phyloP scores from a whole-genome alignment of 2,797 vertebrate genomes.

The Acomys russatus region DNA sequence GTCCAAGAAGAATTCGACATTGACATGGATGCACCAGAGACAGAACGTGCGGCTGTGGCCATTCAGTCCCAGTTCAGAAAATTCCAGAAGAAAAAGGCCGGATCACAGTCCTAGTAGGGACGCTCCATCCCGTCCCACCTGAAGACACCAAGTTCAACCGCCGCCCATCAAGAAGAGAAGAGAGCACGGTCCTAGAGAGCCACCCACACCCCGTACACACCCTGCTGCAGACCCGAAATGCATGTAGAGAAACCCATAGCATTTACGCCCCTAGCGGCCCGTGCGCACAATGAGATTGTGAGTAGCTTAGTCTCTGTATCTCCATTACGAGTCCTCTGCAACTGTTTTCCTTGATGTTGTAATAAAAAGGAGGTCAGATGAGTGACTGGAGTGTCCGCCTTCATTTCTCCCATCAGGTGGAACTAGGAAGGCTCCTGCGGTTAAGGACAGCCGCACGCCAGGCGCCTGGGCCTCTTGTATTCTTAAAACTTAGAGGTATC shows the following conservation, averaged over 20 bases:
- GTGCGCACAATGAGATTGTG: slow-evolving; percentile 77
- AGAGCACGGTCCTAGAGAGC: slow-evolving; percentile 51
- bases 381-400: slow-evolving; percentile 83
- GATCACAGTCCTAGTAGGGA: slow-evolving; percentile 94
- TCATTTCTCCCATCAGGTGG: slow-evolving; percentile 79
- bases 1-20: slow-evolving; percentile 98
- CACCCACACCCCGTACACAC: neutral
- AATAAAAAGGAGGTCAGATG: slow-evolving; percentile 90
- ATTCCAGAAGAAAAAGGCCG: slow-evolving; percentile 99
- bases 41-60: slow-evolving; percentile 97
- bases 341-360: slow-evolving; percentile 88
- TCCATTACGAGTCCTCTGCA: slow-evolving; percentile 82
- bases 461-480: slow-evolving; percentile 65
- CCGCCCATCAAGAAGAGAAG: slow-evolving; percentile 84
- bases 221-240: slow-evolving; percentile 82
- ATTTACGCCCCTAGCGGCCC: slow-evolving; percentile 84
- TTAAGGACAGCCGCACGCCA: slow-evolving; percentile 66
- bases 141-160: slow-evolving; percentile 79
- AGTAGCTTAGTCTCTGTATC: slow-evolving; percentile 80
- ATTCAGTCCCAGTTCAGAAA: slow-evolving; percentile 99
- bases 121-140: slow-evolving; percentile 82
- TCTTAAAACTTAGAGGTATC: slow-evolving; percentile 67
- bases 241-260: slow-evolving; percentile 88
- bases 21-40: slow-evolving; percentile 98
- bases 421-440: slow-evolving; percentile 2